Evolutionary conservation across 2,113 vertebrate genomes (phyloP).

Genomic region (Carollia perspicillata): DNA sequence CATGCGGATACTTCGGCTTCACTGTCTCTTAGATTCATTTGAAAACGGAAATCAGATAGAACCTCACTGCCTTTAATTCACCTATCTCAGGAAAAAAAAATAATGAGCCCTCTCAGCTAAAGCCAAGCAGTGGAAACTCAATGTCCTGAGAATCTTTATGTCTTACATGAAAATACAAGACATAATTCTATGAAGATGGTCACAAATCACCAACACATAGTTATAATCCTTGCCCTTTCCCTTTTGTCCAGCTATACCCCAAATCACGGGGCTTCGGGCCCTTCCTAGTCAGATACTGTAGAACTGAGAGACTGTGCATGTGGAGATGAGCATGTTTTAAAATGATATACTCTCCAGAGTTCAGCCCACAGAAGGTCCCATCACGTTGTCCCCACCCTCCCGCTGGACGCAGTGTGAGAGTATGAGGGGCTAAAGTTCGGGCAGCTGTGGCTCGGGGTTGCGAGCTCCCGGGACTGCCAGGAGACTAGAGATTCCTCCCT

Average conservation of each 20-base stretch:
- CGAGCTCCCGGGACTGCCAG: background rate
- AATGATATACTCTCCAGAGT: background rate
- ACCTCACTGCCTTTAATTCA: constrained; percentile 48
- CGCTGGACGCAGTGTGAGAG: background rate
- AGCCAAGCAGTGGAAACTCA: constrained; percentile 52
- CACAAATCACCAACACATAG: constrained; percentile 28
- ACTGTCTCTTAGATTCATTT: constrained; percentile 44
- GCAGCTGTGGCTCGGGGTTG: constrained; percentile 25
- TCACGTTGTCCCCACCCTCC: background rate
- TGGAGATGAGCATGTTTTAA: constrained; percentile 36
- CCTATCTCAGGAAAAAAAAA: constrained; percentile 10
- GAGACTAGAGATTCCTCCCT: constrained; percentile 3
- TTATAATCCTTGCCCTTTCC: background rate
- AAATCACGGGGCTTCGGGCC: constrained; percentile 27
- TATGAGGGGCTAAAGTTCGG: background rate
- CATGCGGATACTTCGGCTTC: constrained; percentile 21
- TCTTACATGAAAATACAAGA: constrained; percentile 63
- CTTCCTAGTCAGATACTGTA: constrained; percentile 37
- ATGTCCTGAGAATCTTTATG: background rate
- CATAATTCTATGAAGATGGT: constrained; percentile 48
- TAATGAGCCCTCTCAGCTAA: constrained; percentile 10
- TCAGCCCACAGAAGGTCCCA: background rate
- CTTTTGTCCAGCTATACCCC: background rate
- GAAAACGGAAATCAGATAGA: constrained; percentile 55
- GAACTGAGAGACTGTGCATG: constrained; percentile 19